Evolutionary conservation across 2,113 vertebrate species (phyloP).

Genomic region (Baryphthengus martii): DNA sequence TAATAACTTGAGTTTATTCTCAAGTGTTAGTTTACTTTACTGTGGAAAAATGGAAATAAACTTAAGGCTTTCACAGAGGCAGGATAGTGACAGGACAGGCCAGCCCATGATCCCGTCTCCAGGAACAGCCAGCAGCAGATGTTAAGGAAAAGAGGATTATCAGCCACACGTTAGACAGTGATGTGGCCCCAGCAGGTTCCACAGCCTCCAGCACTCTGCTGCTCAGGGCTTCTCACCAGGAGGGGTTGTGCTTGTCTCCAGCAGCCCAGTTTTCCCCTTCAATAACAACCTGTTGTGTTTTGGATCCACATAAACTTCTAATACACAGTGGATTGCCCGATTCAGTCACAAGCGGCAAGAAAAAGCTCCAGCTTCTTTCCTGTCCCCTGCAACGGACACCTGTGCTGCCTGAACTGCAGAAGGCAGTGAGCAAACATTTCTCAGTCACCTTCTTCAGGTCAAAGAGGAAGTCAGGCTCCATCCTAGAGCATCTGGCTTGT

Average conservation of each 20-base stretch:
- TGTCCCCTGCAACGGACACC: background rate
- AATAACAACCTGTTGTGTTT: background rate
- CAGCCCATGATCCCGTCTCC: background rate
- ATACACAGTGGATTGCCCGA: background rate
- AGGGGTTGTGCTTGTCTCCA: background rate
- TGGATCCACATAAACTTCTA: background rate
- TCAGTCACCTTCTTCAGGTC: background rate
- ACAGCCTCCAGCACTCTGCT: background rate
- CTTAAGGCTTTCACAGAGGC: background rate
- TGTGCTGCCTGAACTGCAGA: background rate
- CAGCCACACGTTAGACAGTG: fast-evolving
- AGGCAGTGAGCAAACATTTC: background rate
- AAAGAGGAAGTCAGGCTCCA: background rate
- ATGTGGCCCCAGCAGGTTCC: background rate
- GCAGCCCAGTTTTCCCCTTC: background rate
- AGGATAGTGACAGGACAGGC: background rate
- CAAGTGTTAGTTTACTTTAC: background rate
- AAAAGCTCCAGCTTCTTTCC: background rate
- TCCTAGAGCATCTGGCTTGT: background rate
- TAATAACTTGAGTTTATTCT: background rate
- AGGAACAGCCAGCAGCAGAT: background rate
- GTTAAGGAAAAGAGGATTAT: background rate
- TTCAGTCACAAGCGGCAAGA: background rate
- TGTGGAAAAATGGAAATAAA: background rate
- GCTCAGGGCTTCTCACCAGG: background rate